Conservation (phyloP, 2,113 vertebrate genomes). For the Pangasianodon gigas region DNA sequence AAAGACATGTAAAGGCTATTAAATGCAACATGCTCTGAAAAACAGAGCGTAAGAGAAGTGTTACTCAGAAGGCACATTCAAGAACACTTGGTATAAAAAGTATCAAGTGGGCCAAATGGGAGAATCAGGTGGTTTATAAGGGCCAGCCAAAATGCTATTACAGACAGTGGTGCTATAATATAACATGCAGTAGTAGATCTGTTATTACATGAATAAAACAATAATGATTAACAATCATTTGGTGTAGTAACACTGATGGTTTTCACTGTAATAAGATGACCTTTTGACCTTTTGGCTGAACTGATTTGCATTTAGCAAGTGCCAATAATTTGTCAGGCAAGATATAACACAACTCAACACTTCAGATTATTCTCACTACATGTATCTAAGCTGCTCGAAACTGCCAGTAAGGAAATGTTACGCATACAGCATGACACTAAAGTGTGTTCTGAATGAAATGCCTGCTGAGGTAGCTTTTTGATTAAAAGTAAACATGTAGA, state of each 20-base stretch:
- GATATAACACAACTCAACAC: not conserved
- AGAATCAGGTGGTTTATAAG: not conserved
- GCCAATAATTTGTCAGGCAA: not conserved
- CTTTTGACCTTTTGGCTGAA: not conserved
- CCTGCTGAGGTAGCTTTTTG: not conserved
- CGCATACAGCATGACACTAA: not conserved
- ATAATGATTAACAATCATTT: not conserved
- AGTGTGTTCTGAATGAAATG: not conserved
- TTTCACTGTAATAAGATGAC: not conserved
- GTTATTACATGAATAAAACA: not conserved
- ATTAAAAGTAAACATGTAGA: not conserved
- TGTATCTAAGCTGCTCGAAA: not conserved
- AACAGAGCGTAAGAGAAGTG: not conserved
- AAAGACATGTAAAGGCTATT: not conserved
- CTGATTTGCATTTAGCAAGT: not conserved
- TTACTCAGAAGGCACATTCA: not conserved
- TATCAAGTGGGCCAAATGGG: not conserved
- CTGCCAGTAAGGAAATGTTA: not conserved
- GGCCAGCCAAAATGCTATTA: not conserved
- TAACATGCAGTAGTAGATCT: not conserved
- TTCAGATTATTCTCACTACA: not conserved
- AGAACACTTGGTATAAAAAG: not conserved
- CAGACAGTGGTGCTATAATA: not conserved
- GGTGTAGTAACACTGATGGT: not conserved
- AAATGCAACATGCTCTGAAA: not conserved